Percentiles rank a stretch among this genome's conserved stretches.
phyloP scores from a whole-genome alignment of 2,888 invertebrate species.

The Polyommatus icarus region DNA sequence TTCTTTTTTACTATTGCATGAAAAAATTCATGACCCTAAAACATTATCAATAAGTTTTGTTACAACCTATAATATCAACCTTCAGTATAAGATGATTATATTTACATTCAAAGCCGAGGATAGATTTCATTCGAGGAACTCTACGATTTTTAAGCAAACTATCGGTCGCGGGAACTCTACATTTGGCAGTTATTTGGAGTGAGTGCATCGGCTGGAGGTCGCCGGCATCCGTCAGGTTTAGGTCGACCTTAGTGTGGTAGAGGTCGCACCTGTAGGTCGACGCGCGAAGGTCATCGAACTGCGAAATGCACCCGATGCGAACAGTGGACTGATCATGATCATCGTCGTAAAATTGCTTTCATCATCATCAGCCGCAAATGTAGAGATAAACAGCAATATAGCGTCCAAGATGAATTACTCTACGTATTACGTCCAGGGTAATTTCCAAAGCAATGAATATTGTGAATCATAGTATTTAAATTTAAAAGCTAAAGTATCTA shows the following conservation, averaged over 20 bases:
- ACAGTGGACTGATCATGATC: neutral
- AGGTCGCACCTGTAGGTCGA: neutral
- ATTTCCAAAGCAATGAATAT: no score
- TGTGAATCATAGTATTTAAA: no score
- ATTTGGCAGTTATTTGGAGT: neutral
- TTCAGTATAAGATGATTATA: no score
- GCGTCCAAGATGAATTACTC: no score
- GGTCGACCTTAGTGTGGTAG: neutral
- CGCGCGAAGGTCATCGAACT: neutral
- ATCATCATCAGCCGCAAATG: neutral
- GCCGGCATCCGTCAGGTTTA: neutral
- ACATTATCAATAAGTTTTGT: no score
- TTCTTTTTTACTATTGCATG: no score
- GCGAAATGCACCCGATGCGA: neutral
- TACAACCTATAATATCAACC: no score
- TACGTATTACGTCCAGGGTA: no score
- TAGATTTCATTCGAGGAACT: neutral
- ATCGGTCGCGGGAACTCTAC: neutral
- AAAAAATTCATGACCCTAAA: no score
- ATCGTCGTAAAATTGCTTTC: neutral
- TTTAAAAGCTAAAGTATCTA: no score
- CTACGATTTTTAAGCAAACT: neutral
- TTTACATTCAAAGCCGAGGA: no score
- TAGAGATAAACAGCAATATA: no score
- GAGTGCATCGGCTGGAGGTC: neutral